A percentile compares a stretch with the other conserved stretches of the same genome.
Evolutionary conservation across 2,797 vertebrate species (phyloP).

Genomic region (Euphonia xanthogaster): DNA sequence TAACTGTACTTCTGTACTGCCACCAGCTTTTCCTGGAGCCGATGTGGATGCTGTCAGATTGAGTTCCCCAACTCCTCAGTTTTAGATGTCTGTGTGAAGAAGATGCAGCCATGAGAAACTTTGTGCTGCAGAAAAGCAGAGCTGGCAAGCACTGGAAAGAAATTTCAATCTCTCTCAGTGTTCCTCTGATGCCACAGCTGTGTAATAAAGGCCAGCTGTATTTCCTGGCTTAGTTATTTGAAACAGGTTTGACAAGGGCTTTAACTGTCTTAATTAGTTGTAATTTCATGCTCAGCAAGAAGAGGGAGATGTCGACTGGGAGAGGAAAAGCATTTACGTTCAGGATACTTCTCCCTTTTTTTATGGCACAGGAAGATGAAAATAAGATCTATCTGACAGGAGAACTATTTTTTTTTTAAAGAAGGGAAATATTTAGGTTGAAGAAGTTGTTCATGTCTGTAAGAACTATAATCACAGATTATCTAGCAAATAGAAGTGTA

Average conservation of each 20-base stretch:
- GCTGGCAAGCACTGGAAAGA: neutral
- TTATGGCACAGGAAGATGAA: neutral
- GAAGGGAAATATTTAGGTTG: neutral
- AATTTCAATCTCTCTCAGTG: neutral
- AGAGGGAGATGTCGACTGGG: neutral
- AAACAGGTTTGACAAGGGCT: neutral
- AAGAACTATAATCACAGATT: neutral
- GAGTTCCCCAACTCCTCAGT: neutral
- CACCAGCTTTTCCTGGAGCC: neutral
- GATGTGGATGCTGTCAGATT: neutral
- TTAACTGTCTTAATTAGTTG: neutral
- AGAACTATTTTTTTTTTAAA: neutral
- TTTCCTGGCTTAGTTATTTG: neutral
- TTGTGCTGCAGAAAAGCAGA: neutral
- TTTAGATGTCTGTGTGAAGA: neutral
- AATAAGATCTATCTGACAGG: neutral
- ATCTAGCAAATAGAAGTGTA: neutral
- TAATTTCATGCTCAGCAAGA: neutral
- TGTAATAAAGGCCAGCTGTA: neutral
- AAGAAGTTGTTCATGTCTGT: neutral
- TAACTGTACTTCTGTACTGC: neutral
- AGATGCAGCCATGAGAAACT: neutral
- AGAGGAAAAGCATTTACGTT: neutral
- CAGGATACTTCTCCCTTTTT: neutral
- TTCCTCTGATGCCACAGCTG: neutral